Base-by-base conservation (phyloP, 2,113 vertebrate genomes). In the Sylvilagus bachmani region DNA sequence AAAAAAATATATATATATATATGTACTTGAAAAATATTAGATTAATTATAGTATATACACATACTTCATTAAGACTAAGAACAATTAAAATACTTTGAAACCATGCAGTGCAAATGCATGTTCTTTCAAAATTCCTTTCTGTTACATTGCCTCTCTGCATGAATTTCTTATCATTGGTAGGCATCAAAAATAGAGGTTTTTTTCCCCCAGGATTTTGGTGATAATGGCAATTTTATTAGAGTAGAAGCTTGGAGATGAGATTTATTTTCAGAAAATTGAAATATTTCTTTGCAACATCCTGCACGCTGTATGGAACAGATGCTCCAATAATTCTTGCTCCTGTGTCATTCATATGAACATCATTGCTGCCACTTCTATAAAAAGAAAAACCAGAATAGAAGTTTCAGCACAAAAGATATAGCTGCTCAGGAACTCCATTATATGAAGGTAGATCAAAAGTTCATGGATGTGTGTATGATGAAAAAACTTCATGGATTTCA, bases 211-310 rank as follows among this genome's bases (percentile, higher is more conserved):
- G n/a, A 79, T 89, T 82, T 81, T 69, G 33, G 53, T 0, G 0
- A 36, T 49, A 70, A 84, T 53, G 44, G 51, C 4, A 83, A 83
- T 93, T 95, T 80, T 77, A 78, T 55, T 62, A 74, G 10, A 89
- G 13, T 33, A 74, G 55, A 95, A 77, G 6, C 1, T 14, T 53
- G 12, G 25, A 92, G 77, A 36, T 83, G 58, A 89, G 71, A 64
- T 86, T 61, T 74, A 36, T 89, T 95, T 86, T 80, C 70, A 44
- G 75, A 73, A 93, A 85, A 80, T n/a, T 67, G 25, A 81, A 96
- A 55, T 71, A 55, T 17, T 74, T 13, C 25, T 86, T 81, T 73
- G 21, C 29, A 64, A 3, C 29, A 53, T 77, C 44, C 5, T 91
- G 24, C 14, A 17, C n/a, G 29, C 53, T 70, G 2, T 38, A 44